A percentile compares a stretch with the other conserved stretches of the same genome.
phyloP scores from a whole-genome alignment of 2,113 vertebrate species.

The Corythoichthys intestinalis region DNA sequence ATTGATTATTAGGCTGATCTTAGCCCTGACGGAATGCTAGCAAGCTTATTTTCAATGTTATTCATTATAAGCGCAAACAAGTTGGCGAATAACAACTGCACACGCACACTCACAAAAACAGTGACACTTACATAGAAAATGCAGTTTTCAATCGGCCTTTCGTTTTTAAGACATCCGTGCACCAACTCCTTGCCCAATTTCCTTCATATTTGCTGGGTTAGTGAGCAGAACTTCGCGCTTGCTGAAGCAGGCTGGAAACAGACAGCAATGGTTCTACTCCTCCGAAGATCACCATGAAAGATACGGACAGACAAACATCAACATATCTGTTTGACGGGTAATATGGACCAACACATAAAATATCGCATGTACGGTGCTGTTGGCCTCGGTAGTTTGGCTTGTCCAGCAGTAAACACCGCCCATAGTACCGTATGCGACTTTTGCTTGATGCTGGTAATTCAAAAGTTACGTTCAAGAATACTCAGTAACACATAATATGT shows the following conservation, averaged over 20 bases:
- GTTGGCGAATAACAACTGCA: not conserved
- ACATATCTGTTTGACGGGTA: not conserved
- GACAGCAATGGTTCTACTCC: not conserved
- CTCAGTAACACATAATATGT: not conserved
- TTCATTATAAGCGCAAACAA: not conserved
- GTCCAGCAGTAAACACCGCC: constrained; percentile 37
- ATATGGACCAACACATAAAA: not conserved
- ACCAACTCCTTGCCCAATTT: constrained; percentile 28
- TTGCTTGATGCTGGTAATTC: constrained; percentile 23
- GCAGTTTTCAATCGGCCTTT: constrained; percentile 2
- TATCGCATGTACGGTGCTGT: not conserved
- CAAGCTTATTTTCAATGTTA: constrained; percentile 14
- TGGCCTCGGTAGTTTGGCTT: constrained; percentile 7
- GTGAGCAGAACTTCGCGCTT: constrained; percentile 24
- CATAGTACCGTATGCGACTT: constrained; percentile 16
- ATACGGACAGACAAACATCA: not conserved
- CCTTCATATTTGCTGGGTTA: constrained; percentile 19
- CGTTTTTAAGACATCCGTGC: constrained; percentile 13
- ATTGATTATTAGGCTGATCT: constrained; percentile 14
- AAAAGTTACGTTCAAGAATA: constrained; percentile 43
- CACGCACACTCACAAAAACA: not conserved
- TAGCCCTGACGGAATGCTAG: constrained; percentile 32
- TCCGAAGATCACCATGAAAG: not conserved
- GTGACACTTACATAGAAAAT: not conserved
- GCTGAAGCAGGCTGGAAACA: constrained; percentile 33